Conservation (phyloP, 2,888 invertebrate genomes). For the Gymnoscelis rufifasciata region DNA sequence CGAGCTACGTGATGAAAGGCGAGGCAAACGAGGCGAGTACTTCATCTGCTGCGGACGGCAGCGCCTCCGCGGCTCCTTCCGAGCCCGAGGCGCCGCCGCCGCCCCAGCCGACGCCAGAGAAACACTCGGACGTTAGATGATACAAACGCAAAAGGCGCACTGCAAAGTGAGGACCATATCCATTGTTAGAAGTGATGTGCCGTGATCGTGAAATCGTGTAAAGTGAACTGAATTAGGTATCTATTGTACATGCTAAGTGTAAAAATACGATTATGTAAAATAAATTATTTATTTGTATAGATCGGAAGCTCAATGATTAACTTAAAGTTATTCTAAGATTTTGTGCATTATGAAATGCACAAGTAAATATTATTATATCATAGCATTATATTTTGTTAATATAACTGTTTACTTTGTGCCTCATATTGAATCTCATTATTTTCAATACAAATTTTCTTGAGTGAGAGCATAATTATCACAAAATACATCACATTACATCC, state of each 20-base stretch:
- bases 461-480: slow-evolving; percentile 46
- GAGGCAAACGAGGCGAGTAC: slow-evolving; percentile 28
- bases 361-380: slow-evolving; percentile 62
- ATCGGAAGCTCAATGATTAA: slow-evolving; percentile 77
- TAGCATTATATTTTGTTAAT: slow-evolving; percentile 62
- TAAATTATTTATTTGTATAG: slow-evolving; percentile 76
- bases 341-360: slow-evolving; percentile 64
- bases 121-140: slow-evolving; percentile 94
- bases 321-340: slow-evolving; percentile 71
- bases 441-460: slow-evolving; percentile 36
- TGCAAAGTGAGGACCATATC: slow-evolving; percentile 13
- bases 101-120: slow-evolving; percentile 39
- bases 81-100: slow-evolving; percentile 13
- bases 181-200: slow-evolving; percentile 12
- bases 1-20: slow-evolving; percentile 81
- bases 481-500: slow-evolving; percentile 37
- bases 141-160: slow-evolving; percentile 63
- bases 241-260: slow-evolving; percentile 56
- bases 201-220: slow-evolving; percentile 44
- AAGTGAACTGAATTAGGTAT: slow-evolving; percentile 42
- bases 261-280: slow-evolving; percentile 40
- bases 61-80: slow-evolving; percentile 32
- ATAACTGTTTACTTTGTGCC: slow-evolving; percentile 69
- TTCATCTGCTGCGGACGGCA: too few species aligned
- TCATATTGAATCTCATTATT: slow-evolving; percentile 72